Percentiles rank a stretch among this genome's conserved stretches.
Evolutionary conservation across 1,140 invertebrate species (phyloP).

Genomic region (Popillia japonica): DNA sequence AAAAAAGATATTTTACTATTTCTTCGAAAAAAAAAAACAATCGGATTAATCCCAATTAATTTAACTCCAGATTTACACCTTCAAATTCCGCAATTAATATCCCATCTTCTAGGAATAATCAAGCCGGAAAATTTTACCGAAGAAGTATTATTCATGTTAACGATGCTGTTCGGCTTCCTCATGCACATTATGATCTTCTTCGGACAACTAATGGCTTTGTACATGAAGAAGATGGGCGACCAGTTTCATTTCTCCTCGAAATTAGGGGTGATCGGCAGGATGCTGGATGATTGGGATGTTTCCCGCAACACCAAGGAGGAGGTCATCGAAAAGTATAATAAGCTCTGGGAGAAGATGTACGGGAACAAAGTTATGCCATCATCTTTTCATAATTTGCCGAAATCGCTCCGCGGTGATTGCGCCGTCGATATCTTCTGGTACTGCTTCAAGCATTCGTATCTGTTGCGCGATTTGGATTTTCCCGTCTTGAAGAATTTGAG

Average conservation of each 20-base stretch:
- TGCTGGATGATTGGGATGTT: conserved; percentile 20
- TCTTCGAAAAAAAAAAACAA: no score
- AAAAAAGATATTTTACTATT: no score
- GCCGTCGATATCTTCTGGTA: conserved; percentile 30
- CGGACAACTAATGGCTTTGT: conserved; percentile 21
- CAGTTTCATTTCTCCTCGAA: conserved; percentile 1
- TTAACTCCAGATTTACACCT: no score
- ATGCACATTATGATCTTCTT: conserved; percentile 34
- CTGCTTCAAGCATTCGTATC: background rate
- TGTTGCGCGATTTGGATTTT: background rate
- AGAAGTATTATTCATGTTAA: background rate
- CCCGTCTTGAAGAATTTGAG: background rate
- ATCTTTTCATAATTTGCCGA: background rate
- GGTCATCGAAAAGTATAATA: conserved; percentile 6
- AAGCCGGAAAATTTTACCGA: background rate
- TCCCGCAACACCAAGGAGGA: background rate
- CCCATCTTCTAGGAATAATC: background rate
- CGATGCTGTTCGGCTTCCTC: background rate
- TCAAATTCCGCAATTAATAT: no score
- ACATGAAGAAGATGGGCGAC: conserved; percentile 24
- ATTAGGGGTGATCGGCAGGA: background rate
- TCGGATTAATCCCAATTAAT: background rate
- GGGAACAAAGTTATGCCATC: background rate
- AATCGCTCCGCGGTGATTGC: background rate
- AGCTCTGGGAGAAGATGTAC: conserved; percentile 5